Base-by-base conservation (phyloP, 2,888 invertebrate genomes). In the Iphiclides podalirius region DNA sequence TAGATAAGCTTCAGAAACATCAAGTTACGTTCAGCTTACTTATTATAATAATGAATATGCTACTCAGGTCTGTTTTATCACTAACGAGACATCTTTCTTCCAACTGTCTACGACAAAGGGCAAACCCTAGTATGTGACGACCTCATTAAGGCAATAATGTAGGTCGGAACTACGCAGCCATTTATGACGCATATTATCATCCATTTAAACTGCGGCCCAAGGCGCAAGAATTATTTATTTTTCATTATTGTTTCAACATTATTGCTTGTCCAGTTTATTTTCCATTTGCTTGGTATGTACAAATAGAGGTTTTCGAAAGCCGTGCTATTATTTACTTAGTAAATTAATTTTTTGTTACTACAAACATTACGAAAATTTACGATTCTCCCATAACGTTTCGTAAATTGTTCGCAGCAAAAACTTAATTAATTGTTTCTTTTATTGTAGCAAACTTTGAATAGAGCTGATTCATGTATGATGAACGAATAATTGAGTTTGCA, bases 91-190 rank as follows among this genome's bases (percentile, higher is more conserved):
- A 38, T 41, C 34, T 47, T 35, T 35, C 12, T 41, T 48, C 36
- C 58, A 61, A 62, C 55, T 63, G 61, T 58, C 64, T 63, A 55
- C 54, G 55, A 52, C 58, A 67, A 69, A 76, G 75, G 73, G 72
- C 73, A 63, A 66, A 61, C 63, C 64, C 57, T 64, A 63, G 63
- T 72, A 68, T 61, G 72, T 66, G 69, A 61, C 69, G 71, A 57
- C 67, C 74, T 69, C 70, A 77, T 72, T 77, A 63, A 58, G 53
- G 31, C 64, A 64, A 62, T 64, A 61, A 75, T 68, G 67, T 77
- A 67, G 73, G 73, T 72, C 71, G 64, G 51, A 66, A 52, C 49
- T 55, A 56, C 63, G 69, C 58, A 67, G 68, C 68, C 54, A 53
- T 48, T 58, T 50, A 55, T 55, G 43, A 46, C 47, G 51, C 58